phyloP scores from a whole-genome alignment of 30 jellyfish, hydroid and myxozoan species.

The Hydractinia symbiolongicarpus region DNA sequence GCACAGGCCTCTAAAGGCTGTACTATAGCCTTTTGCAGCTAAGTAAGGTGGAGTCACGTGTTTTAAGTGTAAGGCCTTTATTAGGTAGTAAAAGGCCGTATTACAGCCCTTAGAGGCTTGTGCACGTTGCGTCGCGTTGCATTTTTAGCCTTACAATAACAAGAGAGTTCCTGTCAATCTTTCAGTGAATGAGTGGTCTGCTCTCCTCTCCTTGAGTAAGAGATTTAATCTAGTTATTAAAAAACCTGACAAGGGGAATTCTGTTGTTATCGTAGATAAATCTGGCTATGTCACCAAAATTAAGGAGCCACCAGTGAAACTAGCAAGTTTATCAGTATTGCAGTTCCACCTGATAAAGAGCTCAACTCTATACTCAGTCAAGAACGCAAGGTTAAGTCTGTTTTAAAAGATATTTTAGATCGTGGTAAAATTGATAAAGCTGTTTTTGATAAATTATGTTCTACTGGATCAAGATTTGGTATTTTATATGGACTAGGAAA shows the following conservation, averaged over 20 bases:
- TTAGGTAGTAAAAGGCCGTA: too few relatives aligned
- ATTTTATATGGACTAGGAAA: constrained; percentile 1
- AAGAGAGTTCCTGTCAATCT: not conserved
- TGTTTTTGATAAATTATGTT: too few relatives aligned
- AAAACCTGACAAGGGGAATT: not conserved
- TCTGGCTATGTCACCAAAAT: not conserved
- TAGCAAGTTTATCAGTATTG: not conserved
- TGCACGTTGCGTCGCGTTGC: too few relatives aligned
- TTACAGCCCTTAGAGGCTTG: too few relatives aligned
- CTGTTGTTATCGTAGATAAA: too few relatives aligned
- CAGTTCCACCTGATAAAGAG: not conserved
- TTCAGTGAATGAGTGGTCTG: not conserved
- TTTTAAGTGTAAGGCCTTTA: too few relatives aligned
- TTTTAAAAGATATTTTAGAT: not conserved
- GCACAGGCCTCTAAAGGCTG: too few relatives aligned
- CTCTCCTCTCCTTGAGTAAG: not conserved
- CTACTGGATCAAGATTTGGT: constrained; percentile 4
- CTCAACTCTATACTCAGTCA: not conserved
- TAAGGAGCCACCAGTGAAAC: not conserved
- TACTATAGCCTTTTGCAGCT: too few relatives aligned
- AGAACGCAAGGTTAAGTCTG: constrained; percentile 3
- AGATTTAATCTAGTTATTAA: not conserved
- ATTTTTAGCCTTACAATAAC: not conserved
- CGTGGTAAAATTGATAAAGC: not conserved
- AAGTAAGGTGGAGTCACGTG: too few relatives aligned